These are phyloP conservation scores for Pyralis farinalis DNA, from an alignment of 2,888 invertebrate genomes.

Conservation along the genomic window DNA sequence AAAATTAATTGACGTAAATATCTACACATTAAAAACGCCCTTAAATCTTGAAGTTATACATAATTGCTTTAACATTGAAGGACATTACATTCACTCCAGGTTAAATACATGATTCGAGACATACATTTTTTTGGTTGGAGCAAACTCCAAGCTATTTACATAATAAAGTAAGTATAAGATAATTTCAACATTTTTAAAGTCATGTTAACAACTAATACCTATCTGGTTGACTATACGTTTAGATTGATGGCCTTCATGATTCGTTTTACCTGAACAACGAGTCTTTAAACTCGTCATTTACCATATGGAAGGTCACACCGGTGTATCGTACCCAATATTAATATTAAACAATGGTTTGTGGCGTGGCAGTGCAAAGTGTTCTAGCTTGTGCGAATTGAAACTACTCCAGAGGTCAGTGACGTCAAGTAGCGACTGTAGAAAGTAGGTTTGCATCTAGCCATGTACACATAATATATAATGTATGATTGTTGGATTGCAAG, in stretches of 20 bases:
- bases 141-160: too few relatives aligned
- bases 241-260: background rate
- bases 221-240: background rate
- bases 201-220: background rate
- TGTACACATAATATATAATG: constrained; percentile 25
- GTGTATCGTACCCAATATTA: too few relatives aligned
- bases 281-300: background rate
- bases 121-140: too few relatives aligned
- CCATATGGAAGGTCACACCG: too few relatives aligned
- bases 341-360: too few relatives aligned
- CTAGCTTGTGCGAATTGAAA: background rate
- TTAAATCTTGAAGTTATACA: too few relatives aligned
- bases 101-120: too few relatives aligned
- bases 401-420: constrained; percentile 43
- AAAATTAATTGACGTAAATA: too few relatives aligned
- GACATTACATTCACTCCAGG: too few relatives aligned
- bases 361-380: too few relatives aligned
- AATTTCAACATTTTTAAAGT: background rate
- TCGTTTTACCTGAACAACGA: background rate
- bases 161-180: constrained; percentile 16
- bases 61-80: too few relatives aligned
- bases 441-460: constrained; percentile 30
- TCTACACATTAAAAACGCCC: too few relatives aligned
- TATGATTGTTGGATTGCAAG: constrained; percentile 20
- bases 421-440: constrained; percentile 43